A percentile compares a stretch with the other conserved stretches of the same genome.
Evolutionary conservation across 2,113 vertebrate species (phyloP).

Genomic region (Melanocharis versteri): DNA sequence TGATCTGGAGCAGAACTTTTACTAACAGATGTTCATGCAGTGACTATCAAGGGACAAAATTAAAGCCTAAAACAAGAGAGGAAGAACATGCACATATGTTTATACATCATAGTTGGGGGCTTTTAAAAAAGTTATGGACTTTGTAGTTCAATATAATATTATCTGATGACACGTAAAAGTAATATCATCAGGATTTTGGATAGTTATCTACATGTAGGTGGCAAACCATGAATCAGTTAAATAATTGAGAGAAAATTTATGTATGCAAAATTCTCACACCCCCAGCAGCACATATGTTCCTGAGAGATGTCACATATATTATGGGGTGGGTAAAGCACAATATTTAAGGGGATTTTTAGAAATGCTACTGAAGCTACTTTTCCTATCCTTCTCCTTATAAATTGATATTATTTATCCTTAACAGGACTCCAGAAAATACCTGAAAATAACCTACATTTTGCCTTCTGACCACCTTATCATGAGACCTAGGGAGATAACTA

Average conservation of each 20-base stretch:
- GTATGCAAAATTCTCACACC: background rate
- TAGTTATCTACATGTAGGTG: background rate
- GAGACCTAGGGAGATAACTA: background rate
- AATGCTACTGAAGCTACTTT: background rate
- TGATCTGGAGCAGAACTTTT: conserved; percentile 26
- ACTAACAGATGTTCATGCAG: background rate
- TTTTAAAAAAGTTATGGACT: background rate
- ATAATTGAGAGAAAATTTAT: background rate
- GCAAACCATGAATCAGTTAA: background rate
- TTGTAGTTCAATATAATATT: background rate
- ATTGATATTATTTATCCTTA: background rate
- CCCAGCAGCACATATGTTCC: background rate
- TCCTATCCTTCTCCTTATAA: background rate
- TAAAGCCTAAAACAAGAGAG: background rate
- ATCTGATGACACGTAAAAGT: background rate
- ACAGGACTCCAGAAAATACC: background rate
- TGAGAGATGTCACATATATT: background rate
- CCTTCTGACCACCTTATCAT: background rate
- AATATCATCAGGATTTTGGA: background rate
- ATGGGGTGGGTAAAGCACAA: background rate
- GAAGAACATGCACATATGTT: background rate
- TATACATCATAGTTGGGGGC: background rate
- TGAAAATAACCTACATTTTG: background rate
- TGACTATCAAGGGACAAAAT: background rate
- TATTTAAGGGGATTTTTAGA: background rate